Evolutionary conservation across 2,113 vertebrate species (phyloP), one percentile per base, ranked within the genome.

Genomic region (Tympanuchus pallidicinctus): DNA sequence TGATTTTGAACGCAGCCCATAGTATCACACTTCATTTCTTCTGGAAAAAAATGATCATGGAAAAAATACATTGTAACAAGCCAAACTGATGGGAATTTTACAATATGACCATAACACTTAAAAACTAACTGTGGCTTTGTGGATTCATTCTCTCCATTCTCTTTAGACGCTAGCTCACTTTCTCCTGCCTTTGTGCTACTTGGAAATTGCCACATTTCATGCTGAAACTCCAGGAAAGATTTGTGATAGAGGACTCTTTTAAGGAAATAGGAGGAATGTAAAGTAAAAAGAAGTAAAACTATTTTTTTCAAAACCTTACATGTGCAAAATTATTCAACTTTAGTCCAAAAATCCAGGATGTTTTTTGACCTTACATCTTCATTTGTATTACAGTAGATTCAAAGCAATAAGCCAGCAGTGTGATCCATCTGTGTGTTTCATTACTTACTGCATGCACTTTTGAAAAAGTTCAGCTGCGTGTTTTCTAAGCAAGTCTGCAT

Each of bases 1-100:
- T 91, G 88, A 48, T 79, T 93, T 91, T 92, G 89, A 94, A 69
- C 40, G 32, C 47, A 78, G 3, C 36, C 43, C 13, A 8, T 21
- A 60, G 42, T n/a, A 82, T 87, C 57, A 72, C 76, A 94, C 85
- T 91, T 96, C 20, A 86, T 96, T 93, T 92, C 65, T 90, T 90
- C 69, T 90, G 61, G 72, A 54, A 15, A 74, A 73, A 70, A 71
- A 36, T 48, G 52, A 24, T 8, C 52, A 21, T 43, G 76, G 76
- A 40, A 94, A 80, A 94, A 45, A 17, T 78, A 24, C 43, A 43
- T 21, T 61, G 28, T 28, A 88, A 86, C 61, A 72, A 84, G 54
- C 70, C 69, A 91, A 75, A 86, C 11, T 73, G 64, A 88, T 79
- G 77, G 50, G 66, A 88, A 57, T 88, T 92, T 78, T 86, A 43